Conservation (phyloP, 2,113 vertebrate species). For the Psophia crepitans region DNA sequence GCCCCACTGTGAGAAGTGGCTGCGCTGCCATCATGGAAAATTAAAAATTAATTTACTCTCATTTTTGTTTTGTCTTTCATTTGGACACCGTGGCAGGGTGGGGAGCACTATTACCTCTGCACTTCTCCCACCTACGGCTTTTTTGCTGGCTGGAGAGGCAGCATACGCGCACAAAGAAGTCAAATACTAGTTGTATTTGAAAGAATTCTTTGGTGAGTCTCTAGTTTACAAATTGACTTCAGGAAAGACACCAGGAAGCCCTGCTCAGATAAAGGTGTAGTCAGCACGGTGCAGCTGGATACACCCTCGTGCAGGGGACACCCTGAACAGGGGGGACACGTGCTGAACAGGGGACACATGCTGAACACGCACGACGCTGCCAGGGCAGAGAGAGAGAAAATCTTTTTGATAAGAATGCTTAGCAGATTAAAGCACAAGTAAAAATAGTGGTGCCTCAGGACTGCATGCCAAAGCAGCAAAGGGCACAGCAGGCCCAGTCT, state of each 20-base stretch:
- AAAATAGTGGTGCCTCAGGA: neutral
- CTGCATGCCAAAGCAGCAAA: neutral
- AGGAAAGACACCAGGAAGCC: neutral
- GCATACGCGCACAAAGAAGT: accelerated
- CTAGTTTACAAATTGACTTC: neutral
- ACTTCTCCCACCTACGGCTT: neutral
- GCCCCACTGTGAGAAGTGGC: neutral
- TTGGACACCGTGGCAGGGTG: accelerated
- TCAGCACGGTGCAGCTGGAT: neutral
- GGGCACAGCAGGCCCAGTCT: neutral
- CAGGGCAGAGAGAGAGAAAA: neutral
- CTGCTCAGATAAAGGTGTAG: neutral
- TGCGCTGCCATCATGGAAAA: neutral
- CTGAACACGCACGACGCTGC: accelerated
- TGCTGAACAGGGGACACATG: no score
- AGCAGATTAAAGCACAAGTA: neutral
- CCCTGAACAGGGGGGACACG: no score
- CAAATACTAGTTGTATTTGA: neutral
- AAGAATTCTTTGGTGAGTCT: neutral
- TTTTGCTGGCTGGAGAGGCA: neutral
- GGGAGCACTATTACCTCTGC: neutral
- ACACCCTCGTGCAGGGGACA: no score
- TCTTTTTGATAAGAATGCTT: neutral
- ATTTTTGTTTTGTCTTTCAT: neutral
- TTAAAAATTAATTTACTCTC: neutral